Percentiles rank a stretch among this genome's conserved stretches.
These are phyloP conservation scores for Tenodera sinensis DNA, from an alignment of 2,888 invertebrate species.

Conservation along the genomic window DNA sequence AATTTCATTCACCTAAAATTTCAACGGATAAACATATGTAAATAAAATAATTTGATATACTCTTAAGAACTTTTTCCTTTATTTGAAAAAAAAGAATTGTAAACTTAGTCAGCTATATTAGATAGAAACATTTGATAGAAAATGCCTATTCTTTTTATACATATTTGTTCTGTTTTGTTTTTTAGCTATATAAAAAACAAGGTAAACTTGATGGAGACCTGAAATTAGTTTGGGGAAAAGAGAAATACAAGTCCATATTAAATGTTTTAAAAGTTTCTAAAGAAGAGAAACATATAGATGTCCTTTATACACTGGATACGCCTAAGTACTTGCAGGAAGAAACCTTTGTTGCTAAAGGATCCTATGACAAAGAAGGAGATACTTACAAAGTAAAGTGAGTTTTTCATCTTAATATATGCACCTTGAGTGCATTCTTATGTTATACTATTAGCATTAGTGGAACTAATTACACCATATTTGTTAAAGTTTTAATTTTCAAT, in stretches of 20 bases:
- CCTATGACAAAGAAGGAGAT: slow-evolving; percentile 31
- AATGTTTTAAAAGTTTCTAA: slow-evolving; percentile 26
- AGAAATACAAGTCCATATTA: slow-evolving; percentile 16
- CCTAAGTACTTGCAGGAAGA: slow-evolving; percentile 27
- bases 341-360: slow-evolving; percentile 29
- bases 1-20: too few relatives aligned
- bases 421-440: too few relatives aligned
- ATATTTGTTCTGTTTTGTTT: not conserved
- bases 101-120: too few relatives aligned
- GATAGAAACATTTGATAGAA: too few relatives aligned
- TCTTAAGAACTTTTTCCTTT: too few relatives aligned
- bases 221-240: slow-evolving; percentile 24
- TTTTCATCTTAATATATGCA: slow-evolving; percentile 8
- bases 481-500: too few relatives aligned
- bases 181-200: not conserved
- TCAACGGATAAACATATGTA: too few relatives aligned
- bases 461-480: too few relatives aligned
- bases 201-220: slow-evolving; percentile 20
- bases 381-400: slow-evolving; percentile 34
- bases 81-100: too few relatives aligned
- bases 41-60: too few relatives aligned
- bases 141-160: too few relatives aligned
- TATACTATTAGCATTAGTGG: too few relatives aligned
- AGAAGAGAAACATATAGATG: slow-evolving; percentile 22
- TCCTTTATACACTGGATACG: slow-evolving; percentile 24